These are phyloP conservation scores for Tragulus kanchil DNA, from an alignment of 2,113 vertebrate genomes.

Conservation along the genomic window DNA sequence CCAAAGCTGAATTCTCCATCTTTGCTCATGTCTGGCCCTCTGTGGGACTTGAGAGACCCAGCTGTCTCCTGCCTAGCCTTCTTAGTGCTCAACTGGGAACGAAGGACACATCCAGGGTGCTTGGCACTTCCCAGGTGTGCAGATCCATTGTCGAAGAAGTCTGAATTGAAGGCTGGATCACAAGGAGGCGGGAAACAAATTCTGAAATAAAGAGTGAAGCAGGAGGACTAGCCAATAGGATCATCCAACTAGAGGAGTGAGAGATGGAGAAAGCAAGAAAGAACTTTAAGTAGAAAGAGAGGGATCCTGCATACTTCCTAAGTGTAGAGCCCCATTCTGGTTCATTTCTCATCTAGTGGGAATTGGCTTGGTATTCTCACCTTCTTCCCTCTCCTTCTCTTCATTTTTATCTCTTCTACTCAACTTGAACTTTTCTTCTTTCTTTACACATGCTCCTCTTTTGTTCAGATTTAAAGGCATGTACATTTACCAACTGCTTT, in stretches of 20 bases:
- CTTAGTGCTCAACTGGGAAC: no score
- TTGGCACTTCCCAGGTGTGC: neutral
- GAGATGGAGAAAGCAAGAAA: neutral
- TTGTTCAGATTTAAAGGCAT: neutral
- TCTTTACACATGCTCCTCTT: neutral
- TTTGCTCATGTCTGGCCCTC: neutral
- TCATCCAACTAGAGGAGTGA: neutral
- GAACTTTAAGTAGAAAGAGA: neutral
- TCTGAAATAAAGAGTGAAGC: neutral
- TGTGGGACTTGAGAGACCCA: neutral
- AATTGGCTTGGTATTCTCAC: neutral
- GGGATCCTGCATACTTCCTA: no score
- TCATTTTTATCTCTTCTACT: neutral
- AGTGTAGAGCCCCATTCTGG: neutral
- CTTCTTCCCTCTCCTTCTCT: neutral
- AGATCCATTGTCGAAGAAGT: neutral
- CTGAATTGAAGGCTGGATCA: neutral
- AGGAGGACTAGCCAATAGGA: neutral
- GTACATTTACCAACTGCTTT: neutral
- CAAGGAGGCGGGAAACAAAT: neutral
- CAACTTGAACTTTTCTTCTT: neutral
- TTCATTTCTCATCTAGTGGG: neutral
- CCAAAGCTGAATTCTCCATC: neutral
- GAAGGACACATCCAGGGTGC: neutral
- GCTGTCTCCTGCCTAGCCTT: neutral